Base-by-base conservation (phyloP, 2,888 invertebrate genomes). In the Molorchus minor region DNA sequence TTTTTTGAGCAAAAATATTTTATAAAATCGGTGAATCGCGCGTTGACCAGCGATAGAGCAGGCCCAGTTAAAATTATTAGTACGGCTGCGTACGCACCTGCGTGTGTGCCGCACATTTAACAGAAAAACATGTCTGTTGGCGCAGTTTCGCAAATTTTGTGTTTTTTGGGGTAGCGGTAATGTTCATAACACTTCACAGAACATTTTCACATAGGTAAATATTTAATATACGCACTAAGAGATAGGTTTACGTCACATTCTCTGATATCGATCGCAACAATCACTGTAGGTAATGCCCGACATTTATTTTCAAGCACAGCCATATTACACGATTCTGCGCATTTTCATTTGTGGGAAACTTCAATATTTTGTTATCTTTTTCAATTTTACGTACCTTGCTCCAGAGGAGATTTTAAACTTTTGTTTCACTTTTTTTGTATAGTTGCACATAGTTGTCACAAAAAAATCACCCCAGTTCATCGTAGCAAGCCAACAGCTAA, bases 61-160 rank as follows among this genome's bases (percentile, higher is more conserved):
- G 88, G 90, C 92, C 87, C 92, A 92, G 91, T 91, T 87, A 87
- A 88, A 86, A 87, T 86, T 86, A 87, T 86, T 88, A 88, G 87
- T 90, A 92, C 92, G 92, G 87, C 93, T 94, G 94, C 94, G 93
- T 94, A 93, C 93, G 93, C 93, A 93, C 93, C 92, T 94, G 92
- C 91, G 92, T 92, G 90, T 84, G 82, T 83, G 80, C 77, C 73
- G 71, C 74, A 77, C 77, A 79, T 80, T 80, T 79, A 81, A 76
- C 76, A 78, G 75, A 78, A 80, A 79, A 80, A 79, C 79, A 79
- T 75, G 77, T 77, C 77, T 79, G 76, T 72, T 75, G 75, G 75
- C 75, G 75, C 75, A 74, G 73, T 76, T 77, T 78, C 71, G 70
- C 65, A 67, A 71, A 75, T 75, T 74, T 73, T 72, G 62, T 64